Percentiles rank a stretch among this genome's conserved stretches.
phyloP scores from a whole-genome alignment of 2,797 vertebrate genomes.

The Neosilurus mollespiculum region DNA sequence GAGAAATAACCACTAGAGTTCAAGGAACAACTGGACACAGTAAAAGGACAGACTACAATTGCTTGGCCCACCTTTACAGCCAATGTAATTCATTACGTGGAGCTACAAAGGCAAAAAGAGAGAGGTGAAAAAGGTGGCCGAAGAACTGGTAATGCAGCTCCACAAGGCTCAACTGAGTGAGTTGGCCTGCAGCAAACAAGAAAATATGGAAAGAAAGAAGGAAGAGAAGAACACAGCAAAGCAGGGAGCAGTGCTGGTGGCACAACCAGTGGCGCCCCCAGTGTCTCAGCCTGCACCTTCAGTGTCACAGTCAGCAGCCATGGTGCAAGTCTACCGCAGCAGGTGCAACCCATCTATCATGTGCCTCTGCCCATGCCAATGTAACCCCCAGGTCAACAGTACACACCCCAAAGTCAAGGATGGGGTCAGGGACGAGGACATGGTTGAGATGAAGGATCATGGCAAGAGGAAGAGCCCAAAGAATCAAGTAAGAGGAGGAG shows the following conservation, averaged over 20 bases:
- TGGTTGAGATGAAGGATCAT: no score
- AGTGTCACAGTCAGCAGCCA: no score
- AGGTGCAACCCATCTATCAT: no score
- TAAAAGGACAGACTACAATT: accelerated
- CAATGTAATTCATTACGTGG: not conserved
- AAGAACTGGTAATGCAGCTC: accelerated
- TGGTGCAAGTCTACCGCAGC: no score
- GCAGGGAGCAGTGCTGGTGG: not conserved
- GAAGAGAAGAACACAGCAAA: not conserved
- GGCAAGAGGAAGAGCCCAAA: no score
- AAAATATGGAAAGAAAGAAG: not conserved
- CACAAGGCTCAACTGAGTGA: not conserved
- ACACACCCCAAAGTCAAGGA: no score
- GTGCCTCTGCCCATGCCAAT: no score
- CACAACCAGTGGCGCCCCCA: not conserved
- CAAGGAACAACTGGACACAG: accelerated
- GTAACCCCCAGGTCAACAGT: no score
- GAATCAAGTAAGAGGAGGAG: not conserved
- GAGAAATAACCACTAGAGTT: not conserved
- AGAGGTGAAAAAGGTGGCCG: not conserved
- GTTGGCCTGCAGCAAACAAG: accelerated
- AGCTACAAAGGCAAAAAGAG: not conserved
- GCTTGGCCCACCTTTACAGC: not conserved
- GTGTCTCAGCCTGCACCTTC: accelerated
- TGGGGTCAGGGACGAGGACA: no score